Evolutionary conservation across 2,888 invertebrate genomes (phyloP).

Genomic region (Chrysodeixis includens): DNA sequence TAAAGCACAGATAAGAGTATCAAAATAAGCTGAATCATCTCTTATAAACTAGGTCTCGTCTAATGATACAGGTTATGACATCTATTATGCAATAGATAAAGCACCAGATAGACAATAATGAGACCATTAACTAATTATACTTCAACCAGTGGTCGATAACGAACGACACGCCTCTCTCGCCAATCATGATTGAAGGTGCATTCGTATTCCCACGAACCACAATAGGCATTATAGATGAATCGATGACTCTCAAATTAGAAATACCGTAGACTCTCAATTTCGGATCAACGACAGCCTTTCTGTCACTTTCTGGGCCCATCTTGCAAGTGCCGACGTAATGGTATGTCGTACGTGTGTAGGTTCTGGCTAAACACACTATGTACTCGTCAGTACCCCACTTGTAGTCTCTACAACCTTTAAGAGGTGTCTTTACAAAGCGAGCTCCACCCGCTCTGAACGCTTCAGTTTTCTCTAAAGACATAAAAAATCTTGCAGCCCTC

Average conservation of each 20-base stretch:
- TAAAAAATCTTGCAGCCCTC: constrained; percentile 89
- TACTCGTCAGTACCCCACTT: constrained; percentile 90
- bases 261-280: constrained; percentile 91
- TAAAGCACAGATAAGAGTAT: constrained; percentile 3
- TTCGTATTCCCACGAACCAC: constrained; percentile 94
- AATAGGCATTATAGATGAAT: constrained; percentile 94
- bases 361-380: constrained; percentile 89
- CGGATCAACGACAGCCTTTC: constrained; percentile 91
- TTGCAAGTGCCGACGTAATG: constrained; percentile 80
- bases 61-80: constrained; percentile 21
- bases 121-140: neutral
- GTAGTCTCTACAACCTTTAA: constrained; percentile 89
- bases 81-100: constrained; percentile 34
- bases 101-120: neutral
- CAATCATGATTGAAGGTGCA: constrained; percentile 94
- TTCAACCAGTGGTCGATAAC: constrained; percentile 71
- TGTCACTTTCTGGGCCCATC: constrained; percentile 89
- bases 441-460: constrained; percentile 89
- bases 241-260: constrained; percentile 90
- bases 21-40: constrained; percentile 16
- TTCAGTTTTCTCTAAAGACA: constrained; percentile 88
- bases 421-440: constrained; percentile 83
- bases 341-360: constrained; percentile 88
- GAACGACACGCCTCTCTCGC: constrained; percentile 84
- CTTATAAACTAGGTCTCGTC: constrained; percentile 15